Base-by-base conservation (phyloP, 2,888 invertebrate genomes). In the Micoletzkya japonica region DNA sequence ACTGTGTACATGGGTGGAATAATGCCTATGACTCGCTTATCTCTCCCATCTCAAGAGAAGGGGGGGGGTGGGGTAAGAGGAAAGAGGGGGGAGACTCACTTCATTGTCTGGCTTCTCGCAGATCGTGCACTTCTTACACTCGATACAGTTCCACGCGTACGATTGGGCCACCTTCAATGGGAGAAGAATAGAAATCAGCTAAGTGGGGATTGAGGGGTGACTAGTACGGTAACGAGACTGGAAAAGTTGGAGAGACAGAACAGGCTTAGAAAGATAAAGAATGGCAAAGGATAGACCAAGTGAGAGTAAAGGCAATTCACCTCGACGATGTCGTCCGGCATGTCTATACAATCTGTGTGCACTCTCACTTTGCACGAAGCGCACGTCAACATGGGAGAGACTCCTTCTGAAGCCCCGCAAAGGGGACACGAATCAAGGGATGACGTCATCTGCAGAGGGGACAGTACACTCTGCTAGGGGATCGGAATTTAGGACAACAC, bases 71-170 rank as follows among this genome's bases (percentile, higher is more conserved):
- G n/a, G n/a, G n/a, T n/a, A n/a, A n/a, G 44, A 44, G 44, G 44
- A 4, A 63, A 69, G 34, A 54, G 44, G n/a, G 30, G 24, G 30
- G 26, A 3, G 58, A 73, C 70, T 14, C 61, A 88, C 88, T 86
- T 92, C 92, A 86, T 92, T 91, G 77, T 91, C 91, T 44, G 91
- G 91, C 86, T 91, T 91, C 80, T 90, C 90, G 87, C 95, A 95
- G 77, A 91, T 90, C 75, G 91, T 90, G 88, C 95, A 95, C 61
- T 91, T 90, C 89, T 95, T 95, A 87, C 95, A 95, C 81, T 93
- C 93, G 79, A 92, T 92, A 86, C 95, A 95, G 87, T 93, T 93
- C 95, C 95, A 95, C 83, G 91, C 89, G 87, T 95, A 95, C 76
- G 71, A 71, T 83, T 91, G 91, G 75, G 93, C 92, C 79, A 92